phyloP scores from a whole-genome alignment of 1,140 invertebrate genomes.

The Diorhabda carinulata region DNA sequence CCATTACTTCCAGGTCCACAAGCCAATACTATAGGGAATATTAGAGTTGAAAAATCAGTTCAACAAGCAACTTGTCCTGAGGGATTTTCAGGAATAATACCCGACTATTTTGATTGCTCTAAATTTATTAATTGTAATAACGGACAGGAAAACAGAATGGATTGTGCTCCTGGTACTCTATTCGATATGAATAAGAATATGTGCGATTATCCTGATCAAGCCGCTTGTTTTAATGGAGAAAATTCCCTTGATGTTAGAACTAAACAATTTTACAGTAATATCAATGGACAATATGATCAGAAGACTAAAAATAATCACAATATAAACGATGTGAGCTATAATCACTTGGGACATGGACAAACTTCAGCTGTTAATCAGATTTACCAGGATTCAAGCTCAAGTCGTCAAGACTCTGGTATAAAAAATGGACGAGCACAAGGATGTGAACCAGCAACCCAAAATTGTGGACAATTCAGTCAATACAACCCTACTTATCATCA shows the following conservation, averaged over 20 bases:
- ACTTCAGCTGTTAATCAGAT: neutral
- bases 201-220: conserved; percentile 62
- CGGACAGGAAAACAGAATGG: conserved; percentile 54
- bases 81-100: conserved; percentile 54
- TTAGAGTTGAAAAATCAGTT: conserved; percentile 11
- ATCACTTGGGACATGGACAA: neutral
- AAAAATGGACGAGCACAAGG: neutral
- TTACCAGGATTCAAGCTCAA: neutral
- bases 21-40: neutral
- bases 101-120: conserved; percentile 60
- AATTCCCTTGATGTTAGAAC: neutral
- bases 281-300: neutral
- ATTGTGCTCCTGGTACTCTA: conserved; percentile 62
- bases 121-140: conserved; percentile 64
- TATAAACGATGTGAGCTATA: neutral
- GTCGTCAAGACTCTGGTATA: too few species aligned
- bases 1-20: conserved; percentile 3
- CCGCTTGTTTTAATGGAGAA: conserved; percentile 45
- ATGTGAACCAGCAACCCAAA: conserved; percentile 17
- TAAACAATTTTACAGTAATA: too few species aligned
- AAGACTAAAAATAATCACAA: neutral
- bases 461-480: conserved; percentile 9
- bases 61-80: conserved; percentile 46
- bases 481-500: neutral
- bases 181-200: conserved; percentile 56